Conservation (phyloP, 1,140 invertebrate species). For the Drusus annulatus region DNA sequence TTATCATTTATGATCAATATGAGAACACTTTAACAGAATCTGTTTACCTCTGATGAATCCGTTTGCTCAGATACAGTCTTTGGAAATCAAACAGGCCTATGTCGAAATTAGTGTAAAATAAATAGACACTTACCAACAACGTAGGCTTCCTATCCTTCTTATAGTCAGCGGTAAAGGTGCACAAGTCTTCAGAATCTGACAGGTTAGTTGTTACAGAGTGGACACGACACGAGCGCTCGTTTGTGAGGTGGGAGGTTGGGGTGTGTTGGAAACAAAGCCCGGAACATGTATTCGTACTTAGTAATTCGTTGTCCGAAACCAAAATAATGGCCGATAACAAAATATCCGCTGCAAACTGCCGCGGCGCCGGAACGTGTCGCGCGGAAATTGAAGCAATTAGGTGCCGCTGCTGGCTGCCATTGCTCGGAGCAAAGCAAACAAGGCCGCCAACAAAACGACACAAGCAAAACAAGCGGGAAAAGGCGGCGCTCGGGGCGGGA, state of each 20-base stretch:
- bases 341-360: constrained; percentile 45
- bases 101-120: too few species aligned
- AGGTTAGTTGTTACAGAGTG: too few species aligned
- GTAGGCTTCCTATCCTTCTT: too few species aligned
- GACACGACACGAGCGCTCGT: too few species aligned
- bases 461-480: constrained; percentile 50
- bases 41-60: too few species aligned
- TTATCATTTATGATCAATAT: too few species aligned
- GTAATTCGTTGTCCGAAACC: constrained; percentile 46
- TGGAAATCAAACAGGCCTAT: too few species aligned
- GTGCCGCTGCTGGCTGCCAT: constrained; percentile 34
- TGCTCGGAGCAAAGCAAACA: constrained; percentile 54
- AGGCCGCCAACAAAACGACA: constrained; percentile 54
- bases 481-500: constrained; percentile 26
- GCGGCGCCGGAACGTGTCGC: constrained; percentile 44
- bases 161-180: too few species aligned
- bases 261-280: constrained; percentile 20
- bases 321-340: constrained; percentile 55
- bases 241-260: background rate
- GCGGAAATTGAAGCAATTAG: constrained; percentile 54
- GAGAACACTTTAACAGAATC: too few species aligned
- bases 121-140: too few species aligned
- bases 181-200: too few species aligned
- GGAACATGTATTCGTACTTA: background rate
- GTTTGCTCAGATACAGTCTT: too few species aligned